A percentile compares a stretch with the other conserved stretches of the same genome.
Evolutionary conservation across 2,888 invertebrate genomes (phyloP).

Genomic region (Apeira syringaria): DNA sequence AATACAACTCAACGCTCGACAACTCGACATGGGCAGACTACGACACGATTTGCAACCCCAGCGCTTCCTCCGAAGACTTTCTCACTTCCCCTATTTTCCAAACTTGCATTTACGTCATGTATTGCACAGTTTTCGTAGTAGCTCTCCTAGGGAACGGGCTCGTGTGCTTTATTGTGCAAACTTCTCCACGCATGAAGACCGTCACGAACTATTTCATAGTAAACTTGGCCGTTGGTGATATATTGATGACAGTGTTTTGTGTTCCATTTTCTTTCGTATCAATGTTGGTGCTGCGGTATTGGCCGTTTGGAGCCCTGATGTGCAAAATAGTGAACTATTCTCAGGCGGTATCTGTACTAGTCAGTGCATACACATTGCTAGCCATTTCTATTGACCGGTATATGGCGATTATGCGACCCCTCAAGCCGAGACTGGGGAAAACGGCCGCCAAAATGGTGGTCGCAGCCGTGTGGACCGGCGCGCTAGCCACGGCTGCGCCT

Average conservation of each 20-base stretch:
- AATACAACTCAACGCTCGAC: slow-evolving; percentile 33
- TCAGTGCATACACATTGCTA: slow-evolving; percentile 95
- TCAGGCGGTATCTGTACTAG: slow-evolving; percentile 91
- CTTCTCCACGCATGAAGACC: slow-evolving; percentile 93
- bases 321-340: slow-evolving; percentile 93
- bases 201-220: slow-evolving; percentile 97
- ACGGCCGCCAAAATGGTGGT: slow-evolving; percentile 87
- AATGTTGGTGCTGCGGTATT: slow-evolving; percentile 90
- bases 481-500: slow-evolving; percentile 91
- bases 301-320: slow-evolving; percentile 93
- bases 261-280: slow-evolving; percentile 95
- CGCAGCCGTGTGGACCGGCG: slow-evolving; percentile 88
- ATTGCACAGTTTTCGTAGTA: slow-evolving; percentile 87
- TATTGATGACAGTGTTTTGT: slow-evolving; percentile 95
- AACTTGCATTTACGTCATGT: slow-evolving; percentile 87
- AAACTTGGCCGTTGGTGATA: slow-evolving; percentile 94
- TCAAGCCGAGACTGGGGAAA: slow-evolving; percentile 91
- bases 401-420: slow-evolving; percentile 94
- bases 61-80: slow-evolving; percentile 49
- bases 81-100: slow-evolving; percentile 82
- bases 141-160: slow-evolving; percentile 89
- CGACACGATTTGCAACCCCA: slow-evolving; percentile 44
- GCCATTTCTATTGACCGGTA: slow-evolving; percentile 96
- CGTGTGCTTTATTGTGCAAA: slow-evolving; percentile 94
- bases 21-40: slow-evolving; percentile 55